Base-by-base conservation (phyloP, 2,888 invertebrate species). In the Eilema caniola region DNA sequence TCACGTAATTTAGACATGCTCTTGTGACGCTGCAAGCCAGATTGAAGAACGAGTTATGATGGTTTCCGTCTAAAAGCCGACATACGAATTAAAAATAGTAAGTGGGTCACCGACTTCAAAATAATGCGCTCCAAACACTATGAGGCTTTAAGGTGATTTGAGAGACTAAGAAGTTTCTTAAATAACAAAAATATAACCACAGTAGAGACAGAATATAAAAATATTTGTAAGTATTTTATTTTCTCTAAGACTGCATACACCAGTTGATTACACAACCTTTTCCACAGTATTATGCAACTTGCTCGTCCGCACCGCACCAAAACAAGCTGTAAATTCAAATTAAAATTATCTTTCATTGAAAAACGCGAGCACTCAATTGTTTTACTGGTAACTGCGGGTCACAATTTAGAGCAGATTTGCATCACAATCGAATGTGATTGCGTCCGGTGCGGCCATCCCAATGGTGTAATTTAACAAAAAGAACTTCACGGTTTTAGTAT, bases 391-490 rank as follows among this genome's bases (percentile, higher is more conserved):
- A 75, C 73, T 76, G 73, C 67, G 69, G 73, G 72, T 72, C 81
- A 86, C 89, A 89, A 90, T 91, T 90, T 88, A 85, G 84, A 74
- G 73, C 72, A 79, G 77, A 92, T 93, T 92, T 92, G 88, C 92
- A 93, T 93, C 84, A 91, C 92, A 92, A 92, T 91, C 83, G 89
- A 71, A 80, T 85, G 86, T 90, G 91, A 92, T 92, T 92, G 92
- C 88, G 79, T 72, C 72, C 77, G 78, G 71, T 64, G 69, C 59
- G 73, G 59, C 67, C 60, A 37, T 66, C 68, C 73, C 28, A 70
- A 76, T 76, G 66, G 66, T 67, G 70, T 78, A 72, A 78, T 71
- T 74, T 70, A 66, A 76, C 70, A 75, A 78, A 70, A 75, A 74
- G 70, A 71, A 74, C 68, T 63, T 53, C 31, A 28, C 47, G 65